A percentile compares a stretch with the other conserved stretches of the same genome.
phyloP scores from a whole-genome alignment of 2,797 vertebrate species.

The Cirrhinus molitorella region DNA sequence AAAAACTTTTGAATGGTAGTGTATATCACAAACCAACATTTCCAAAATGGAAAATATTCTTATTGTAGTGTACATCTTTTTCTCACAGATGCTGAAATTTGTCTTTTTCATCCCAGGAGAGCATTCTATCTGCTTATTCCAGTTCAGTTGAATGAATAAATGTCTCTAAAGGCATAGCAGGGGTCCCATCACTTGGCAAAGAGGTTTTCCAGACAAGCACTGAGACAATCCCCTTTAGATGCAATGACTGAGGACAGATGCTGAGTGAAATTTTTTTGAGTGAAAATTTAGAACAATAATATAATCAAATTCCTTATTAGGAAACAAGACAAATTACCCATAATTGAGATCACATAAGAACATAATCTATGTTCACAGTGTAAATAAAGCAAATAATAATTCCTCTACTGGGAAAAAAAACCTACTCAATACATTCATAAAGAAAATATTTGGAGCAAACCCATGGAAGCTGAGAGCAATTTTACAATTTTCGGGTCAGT shows the following conservation, averaged over 20 bases:
- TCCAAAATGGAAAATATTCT: neutral
- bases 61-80: neutral
- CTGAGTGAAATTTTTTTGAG: neutral
- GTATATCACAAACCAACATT: constrained; percentile 5
- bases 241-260: constrained; percentile 21
- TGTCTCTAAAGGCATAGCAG: constrained; percentile 32
- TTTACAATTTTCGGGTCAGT: constrained; percentile 59
- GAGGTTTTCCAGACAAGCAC: constrained; percentile 33
- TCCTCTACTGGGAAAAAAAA: constrained; percentile 40
- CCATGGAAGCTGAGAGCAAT: constrained; percentile 54
- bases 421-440: constrained; percentile 50
- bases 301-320: neutral
- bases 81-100: neutral
- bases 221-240: neutral
- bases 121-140: constrained; percentile 25
- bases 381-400: constrained; percentile 61
- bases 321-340: constrained; percentile 26
- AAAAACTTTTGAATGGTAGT: no score
- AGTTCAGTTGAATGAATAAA: constrained; percentile 37
- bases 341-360: constrained; percentile 8
- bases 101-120: neutral
- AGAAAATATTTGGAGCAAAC: constrained; percentile 63
- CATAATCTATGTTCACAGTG: constrained; percentile 22
- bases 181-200: constrained; percentile 20
- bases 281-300: constrained; percentile 16